Base-by-base conservation (phyloP, 2,797 vertebrate species). In the Odontamblyopus lacepedii region DNA sequence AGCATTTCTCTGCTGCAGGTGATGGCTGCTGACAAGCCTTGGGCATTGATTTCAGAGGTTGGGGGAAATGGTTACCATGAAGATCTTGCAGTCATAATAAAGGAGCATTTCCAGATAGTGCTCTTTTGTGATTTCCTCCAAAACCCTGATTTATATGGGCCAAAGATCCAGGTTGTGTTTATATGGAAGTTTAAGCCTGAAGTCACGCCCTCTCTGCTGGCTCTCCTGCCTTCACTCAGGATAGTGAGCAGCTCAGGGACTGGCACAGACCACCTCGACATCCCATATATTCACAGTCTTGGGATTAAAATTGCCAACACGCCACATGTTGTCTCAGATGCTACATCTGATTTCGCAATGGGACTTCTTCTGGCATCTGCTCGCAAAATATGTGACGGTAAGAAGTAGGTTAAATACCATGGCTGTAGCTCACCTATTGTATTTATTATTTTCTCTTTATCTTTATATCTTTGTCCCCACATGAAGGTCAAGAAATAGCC, bases 261-360 rank as follows among this genome's bases (percentile, higher is more conserved):
- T 9, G 94, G 94, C 57, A 66, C 89, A 29, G 93, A 95, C 79
- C 95, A 95, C 77, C 68, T 95, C 74, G 89, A 96, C 38, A 64
- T 94, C 78, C 84, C 84, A 0, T 85, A 93, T 74, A 81, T 95
- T 26, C 79, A 76, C 67, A 77, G 91, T 29, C 87, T 87, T 11
- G 92, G 92, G 1, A 91, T 93, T 48, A 95, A 92, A 70, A 81
- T 93, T 27, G 68, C 91, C 75, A 93, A 91, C 81, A 95, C 93
- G 1, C 94, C 93, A 0, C 83, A 81, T 4, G 76, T 81, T 9
- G 92, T 94, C 38, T 89, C 88, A 51, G 86, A 70, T 13, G 85
- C 92, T 78, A 95, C 92, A 1, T 95, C 95, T 1, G 88, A 89
- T 38, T 66, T 85, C 0, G 83, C 81, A 69, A 79, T 85, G 82